These are phyloP conservation scores for Acrossocheilus wenchowensis DNA, from an alignment of 2,797 vertebrate species.

Conservation along the genomic window DNA sequence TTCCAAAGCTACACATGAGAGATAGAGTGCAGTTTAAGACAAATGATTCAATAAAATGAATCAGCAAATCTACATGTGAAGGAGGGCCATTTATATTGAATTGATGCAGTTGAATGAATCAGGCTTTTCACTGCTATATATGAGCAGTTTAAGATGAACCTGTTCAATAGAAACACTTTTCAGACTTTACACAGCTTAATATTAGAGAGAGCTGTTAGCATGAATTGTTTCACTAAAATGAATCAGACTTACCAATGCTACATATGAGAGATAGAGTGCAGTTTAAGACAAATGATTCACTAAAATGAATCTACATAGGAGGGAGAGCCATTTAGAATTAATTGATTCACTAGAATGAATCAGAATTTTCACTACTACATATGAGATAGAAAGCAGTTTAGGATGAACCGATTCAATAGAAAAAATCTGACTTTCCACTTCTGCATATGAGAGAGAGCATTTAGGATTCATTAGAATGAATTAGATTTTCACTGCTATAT, in stretches of 20 bases:
- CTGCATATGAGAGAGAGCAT: background rate
- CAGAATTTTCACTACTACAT: background rate
- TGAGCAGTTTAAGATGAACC: background rate
- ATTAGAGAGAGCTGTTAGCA: background rate
- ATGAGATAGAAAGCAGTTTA: background rate
- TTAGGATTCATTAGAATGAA: background rate
- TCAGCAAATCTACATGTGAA: background rate
- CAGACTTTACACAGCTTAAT: background rate
- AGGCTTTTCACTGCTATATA: background rate
- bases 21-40: background rate
- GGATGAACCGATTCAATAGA: background rate
- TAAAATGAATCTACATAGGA: background rate
- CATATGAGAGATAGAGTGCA: too few relatives aligned
- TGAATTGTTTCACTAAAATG: too few relatives aligned
- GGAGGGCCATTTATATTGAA: background rate
- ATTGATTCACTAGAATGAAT: background rate
- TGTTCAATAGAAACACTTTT: background rate
- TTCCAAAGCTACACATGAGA: background rate
- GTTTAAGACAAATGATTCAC: background rate
- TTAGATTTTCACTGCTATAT: background rate
- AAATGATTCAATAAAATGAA: background rate
- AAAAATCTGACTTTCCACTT: background rate
- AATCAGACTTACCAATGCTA: too few relatives aligned
- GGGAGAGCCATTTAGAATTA: background rate
- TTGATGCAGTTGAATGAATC: background rate